Conservation (phyloP, 2,113 vertebrate genomes). For the Psilopsiagon aurifrons region DNA sequence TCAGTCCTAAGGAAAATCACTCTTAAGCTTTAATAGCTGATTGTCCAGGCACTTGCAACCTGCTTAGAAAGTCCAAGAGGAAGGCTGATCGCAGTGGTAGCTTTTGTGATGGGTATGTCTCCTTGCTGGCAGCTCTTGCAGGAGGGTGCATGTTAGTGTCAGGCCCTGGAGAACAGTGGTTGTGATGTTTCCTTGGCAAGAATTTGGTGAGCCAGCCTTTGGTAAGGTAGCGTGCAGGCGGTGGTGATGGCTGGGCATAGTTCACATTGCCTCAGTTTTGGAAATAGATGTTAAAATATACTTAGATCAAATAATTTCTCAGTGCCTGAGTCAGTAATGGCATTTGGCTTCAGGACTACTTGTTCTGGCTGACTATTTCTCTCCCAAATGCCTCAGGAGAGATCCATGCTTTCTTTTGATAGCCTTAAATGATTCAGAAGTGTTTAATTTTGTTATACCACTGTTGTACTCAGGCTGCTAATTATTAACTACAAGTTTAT, state of each 20-base stretch:
- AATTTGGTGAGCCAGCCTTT: neutral
- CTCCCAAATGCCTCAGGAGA: neutral
- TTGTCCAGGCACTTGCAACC: rapidly evolving
- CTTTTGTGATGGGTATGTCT: rapidly evolving
- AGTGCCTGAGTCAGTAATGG: neutral
- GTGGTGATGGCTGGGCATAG: neutral
- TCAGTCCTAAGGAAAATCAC: neutral
- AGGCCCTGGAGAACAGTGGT: rapidly evolving
- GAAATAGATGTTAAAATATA: neutral
- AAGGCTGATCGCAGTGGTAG: rapidly evolving
- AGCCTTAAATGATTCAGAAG: neutral
- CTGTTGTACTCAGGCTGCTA: neutral
- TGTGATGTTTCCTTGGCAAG: neutral
- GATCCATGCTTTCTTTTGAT: neutral
- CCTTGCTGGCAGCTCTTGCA: neutral
- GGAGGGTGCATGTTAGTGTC: rapidly evolving
- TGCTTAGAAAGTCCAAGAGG: rapidly evolving
- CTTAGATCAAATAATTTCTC: neutral
- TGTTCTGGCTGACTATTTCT: neutral
- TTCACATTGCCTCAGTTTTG: neutral
- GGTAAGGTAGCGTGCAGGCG: neutral
- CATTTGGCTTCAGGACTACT: neutral
- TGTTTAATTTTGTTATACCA: neutral
- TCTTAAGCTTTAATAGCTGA: neutral
- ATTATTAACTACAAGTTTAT: neutral